phyloP scores from a whole-genome alignment of 2,797 vertebrate species.

The Rhinogobio ventralis region DNA sequence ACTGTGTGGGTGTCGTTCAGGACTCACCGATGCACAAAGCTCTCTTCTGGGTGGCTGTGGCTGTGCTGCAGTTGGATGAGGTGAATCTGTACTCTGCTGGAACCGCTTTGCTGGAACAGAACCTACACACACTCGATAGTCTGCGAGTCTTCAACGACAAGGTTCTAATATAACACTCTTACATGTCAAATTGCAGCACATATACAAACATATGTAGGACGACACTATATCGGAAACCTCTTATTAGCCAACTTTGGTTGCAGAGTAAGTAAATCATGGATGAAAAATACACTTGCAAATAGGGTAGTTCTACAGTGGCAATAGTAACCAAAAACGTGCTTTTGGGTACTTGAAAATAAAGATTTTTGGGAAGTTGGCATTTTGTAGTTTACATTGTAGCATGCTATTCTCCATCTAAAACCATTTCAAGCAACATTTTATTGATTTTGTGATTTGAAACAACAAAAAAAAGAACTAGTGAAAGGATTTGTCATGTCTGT shows the following conservation, averaged over 20 bases:
- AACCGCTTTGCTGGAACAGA: conserved; percentile 93
- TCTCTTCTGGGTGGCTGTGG: conserved; percentile 96
- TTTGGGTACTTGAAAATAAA: neutral
- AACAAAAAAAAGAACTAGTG: neutral
- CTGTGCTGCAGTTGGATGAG: conserved; percentile 94
- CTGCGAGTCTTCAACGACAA: conserved; percentile 94
- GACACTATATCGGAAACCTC: neutral
- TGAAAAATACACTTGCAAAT: neutral
- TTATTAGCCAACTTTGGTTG: neutral
- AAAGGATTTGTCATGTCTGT: neutral
- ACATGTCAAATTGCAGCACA: neutral
- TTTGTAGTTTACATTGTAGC: neutral
- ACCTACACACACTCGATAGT: conserved; percentile 93
- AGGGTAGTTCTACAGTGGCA: neutral
- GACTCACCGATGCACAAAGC: conserved; percentile 97
- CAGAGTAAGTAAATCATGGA: neutral
- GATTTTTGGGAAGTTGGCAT: neutral
- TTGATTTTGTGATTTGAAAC: neutral
- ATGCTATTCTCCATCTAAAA: neutral
- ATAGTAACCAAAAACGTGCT: neutral
- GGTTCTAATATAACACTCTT: conserved; percentile 68
- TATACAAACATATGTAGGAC: neutral
- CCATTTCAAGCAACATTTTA: neutral
- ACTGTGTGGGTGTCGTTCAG: conserved; percentile 66
- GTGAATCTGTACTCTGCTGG: conserved; percentile 95